A percentile compares a stretch with the other conserved stretches of the same genome.
These are phyloP conservation scores for Sander vitreus DNA, from an alignment of 2,113 vertebrate species.

Conservation along the genomic window DNA sequence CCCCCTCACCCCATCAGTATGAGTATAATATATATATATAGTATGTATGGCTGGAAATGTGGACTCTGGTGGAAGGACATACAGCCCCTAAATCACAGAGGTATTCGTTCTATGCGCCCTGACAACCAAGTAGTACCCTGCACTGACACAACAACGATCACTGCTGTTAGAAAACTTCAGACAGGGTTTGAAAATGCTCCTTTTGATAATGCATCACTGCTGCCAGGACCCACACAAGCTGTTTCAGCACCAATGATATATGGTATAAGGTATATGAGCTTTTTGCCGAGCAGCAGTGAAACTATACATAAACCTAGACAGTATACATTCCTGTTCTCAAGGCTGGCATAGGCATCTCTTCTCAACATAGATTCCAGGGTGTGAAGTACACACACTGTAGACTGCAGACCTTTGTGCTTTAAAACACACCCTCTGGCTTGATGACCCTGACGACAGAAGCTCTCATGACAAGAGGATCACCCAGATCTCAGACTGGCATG, in stretches of 20 bases:
- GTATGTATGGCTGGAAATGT: constrained; percentile 14
- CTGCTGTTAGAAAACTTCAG: constrained; percentile 13
- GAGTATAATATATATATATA: too few species aligned
- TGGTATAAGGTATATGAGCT: neutral
- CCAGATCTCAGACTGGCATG: neutral
- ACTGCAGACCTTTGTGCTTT: neutral
- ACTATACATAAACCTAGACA: neutral
- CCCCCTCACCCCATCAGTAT: neutral
- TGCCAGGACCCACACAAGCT: constrained; percentile 12
- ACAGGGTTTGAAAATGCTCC: constrained; percentile 24
- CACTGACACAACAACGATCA: constrained; percentile 12
- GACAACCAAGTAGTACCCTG: constrained; percentile 6
- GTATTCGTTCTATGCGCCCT: constrained; percentile 6
- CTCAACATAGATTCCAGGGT: neutral
- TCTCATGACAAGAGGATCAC: constrained; percentile 16
- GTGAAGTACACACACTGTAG: neutral
- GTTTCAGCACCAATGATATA: constrained; percentile 14
- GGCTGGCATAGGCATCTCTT: neutral
- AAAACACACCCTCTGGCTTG: neutral
- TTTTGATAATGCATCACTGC: constrained; percentile 31
- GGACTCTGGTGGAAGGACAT: neutral
- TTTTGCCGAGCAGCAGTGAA: neutral
- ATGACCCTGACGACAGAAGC: constrained; percentile 14
- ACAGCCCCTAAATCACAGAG: constrained; percentile 1
- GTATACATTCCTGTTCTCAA: neutral